Percentiles rank a stretch among this genome's conserved stretches.
Evolutionary conservation across 2,888 invertebrate genomes (phyloP).

Genomic region (Steinernema hermaphroditum): DNA sequence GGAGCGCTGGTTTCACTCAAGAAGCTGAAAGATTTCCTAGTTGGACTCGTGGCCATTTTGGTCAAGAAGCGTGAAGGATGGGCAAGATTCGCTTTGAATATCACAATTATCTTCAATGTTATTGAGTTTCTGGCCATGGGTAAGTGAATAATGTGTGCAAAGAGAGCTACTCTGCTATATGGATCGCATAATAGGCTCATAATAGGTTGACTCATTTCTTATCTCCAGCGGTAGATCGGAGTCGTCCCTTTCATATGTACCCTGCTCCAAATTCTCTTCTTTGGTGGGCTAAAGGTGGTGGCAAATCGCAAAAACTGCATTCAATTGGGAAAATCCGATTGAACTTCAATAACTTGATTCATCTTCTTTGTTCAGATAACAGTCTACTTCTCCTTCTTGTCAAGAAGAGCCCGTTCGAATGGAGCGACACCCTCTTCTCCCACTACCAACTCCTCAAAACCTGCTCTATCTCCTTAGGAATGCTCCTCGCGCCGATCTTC

Average conservation of each 20-base stretch:
- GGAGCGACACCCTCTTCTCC: neutral
- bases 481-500: conserved; percentile 14
- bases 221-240: too few species aligned
- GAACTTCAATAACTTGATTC: too few species aligned
- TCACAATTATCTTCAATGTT: conserved; percentile 3
- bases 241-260: too few species aligned
- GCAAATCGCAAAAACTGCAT: too few species aligned
- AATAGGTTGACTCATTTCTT: too few species aligned
- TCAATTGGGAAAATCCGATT: too few species aligned
- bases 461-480: neutral
- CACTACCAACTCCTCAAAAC: conserved; percentile 13
- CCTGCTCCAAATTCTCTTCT: too few species aligned
- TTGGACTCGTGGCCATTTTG: conserved; percentile 1
- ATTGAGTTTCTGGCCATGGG: conserved; percentile 1
- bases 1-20: neutral
- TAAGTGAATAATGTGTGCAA: too few species aligned
- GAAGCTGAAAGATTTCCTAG: neutral
- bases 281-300: too few species aligned
- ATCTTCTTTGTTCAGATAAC: neutral
- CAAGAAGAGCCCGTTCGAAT: neutral
- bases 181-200: too few species aligned
- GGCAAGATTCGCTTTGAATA: neutral
- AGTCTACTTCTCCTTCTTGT: neutral
- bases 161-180: neutral
- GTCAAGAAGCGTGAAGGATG: neutral